Evolutionary conservation across 2,113 vertebrate genomes (phyloP).

Genomic region (Acanthochromis polyacanthus): DNA sequence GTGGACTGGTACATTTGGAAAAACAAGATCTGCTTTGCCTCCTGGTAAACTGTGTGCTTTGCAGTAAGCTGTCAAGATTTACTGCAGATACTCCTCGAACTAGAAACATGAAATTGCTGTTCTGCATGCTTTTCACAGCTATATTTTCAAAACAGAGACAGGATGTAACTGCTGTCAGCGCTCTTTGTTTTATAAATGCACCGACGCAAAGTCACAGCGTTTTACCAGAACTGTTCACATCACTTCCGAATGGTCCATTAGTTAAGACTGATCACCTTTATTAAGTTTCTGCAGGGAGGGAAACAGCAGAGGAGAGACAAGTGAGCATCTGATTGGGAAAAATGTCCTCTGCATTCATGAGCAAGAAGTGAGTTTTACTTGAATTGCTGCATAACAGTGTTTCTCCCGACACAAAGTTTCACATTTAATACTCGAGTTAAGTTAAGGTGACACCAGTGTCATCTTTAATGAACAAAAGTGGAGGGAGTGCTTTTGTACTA

Average conservation of each 20-base stretch:
- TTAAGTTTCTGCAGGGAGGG: constrained; percentile 43
- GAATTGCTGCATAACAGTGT: not conserved
- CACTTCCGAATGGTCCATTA: constrained; percentile 37
- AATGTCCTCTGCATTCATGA: constrained; percentile 33
- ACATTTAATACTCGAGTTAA: constrained; percentile 2
- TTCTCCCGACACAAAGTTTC: constrained; percentile 3
- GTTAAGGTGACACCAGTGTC: not conserved
- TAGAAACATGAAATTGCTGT: not conserved
- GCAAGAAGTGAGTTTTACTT: constrained; percentile 18
- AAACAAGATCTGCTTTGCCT: no score
- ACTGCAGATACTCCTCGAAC: not conserved
- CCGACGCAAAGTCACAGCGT: not conserved
- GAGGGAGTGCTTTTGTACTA: not conserved
- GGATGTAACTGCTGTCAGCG: not conserved
- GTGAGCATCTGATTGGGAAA: constrained; percentile 40
- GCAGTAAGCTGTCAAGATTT: not conserved
- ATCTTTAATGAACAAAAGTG: not conserved
- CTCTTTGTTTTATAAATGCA: constrained; percentile 46
- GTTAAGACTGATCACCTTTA: constrained; percentile 61
- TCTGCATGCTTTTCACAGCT: constrained; percentile 1
- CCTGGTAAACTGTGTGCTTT: no score
- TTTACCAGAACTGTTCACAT: constrained; percentile 28
- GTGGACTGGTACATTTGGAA: not conserved
- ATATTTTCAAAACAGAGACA: constrained; percentile 6
- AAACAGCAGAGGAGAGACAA: constrained; percentile 20